Conservation (phyloP, 2,888 invertebrate species). For the Neoaliturus tenellus region DNA sequence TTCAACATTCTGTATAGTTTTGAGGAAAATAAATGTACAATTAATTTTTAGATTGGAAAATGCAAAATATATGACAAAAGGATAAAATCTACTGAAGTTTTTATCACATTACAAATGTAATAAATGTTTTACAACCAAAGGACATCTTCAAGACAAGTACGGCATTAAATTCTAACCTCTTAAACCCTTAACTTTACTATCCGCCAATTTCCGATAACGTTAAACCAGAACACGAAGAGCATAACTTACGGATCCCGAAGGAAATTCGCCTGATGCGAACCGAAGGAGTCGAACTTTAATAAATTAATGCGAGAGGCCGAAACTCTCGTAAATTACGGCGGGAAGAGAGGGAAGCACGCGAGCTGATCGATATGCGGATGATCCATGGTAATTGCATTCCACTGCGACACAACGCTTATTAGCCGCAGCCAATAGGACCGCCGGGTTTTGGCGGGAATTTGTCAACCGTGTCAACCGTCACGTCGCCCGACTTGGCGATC, state of each 20-base stretch:
- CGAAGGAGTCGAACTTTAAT: neutral
- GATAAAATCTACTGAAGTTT: too few species aligned
- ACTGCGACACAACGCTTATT: conserved; percentile 27
- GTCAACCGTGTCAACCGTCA: neutral
- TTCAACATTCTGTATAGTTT: too few species aligned
- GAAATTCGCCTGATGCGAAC: neutral
- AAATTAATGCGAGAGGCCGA: conserved; percentile 10
- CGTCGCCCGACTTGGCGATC: neutral
- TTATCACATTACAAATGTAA: too few species aligned
- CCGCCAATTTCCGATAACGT: neutral
- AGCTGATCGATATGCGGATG: conserved; percentile 24
- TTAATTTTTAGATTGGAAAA: too few species aligned
- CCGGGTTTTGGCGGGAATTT: conserved; percentile 36
- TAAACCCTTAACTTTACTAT: neutral
- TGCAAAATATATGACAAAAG: too few species aligned
- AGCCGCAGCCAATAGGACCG: conserved; percentile 13
- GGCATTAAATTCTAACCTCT: too few species aligned
- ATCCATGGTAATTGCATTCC: conserved; percentile 23
- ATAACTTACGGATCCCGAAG: neutral
- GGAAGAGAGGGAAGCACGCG: conserved; percentile 25
- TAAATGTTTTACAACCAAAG: too few species aligned
- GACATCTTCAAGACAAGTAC: too few species aligned
- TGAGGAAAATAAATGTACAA: too few species aligned
- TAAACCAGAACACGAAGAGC: neutral
- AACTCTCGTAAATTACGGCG: neutral